Evolutionary conservation across 1,140 invertebrate genomes (phyloP).

Genomic region (Macrobrachium rosenbergii): DNA sequence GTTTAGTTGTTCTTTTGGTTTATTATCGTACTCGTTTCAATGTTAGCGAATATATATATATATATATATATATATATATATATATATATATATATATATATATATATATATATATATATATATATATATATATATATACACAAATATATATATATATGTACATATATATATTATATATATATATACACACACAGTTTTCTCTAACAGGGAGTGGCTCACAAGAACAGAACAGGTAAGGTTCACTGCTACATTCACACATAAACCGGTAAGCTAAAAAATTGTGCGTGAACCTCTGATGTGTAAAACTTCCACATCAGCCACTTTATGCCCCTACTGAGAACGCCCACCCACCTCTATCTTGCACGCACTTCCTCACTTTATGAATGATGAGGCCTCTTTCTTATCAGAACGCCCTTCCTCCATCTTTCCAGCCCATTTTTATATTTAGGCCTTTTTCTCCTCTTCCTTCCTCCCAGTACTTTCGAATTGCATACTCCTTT

Average conservation of each 20-base stretch:
- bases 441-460: background rate
- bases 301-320: too few species aligned
- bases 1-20: too few species aligned
- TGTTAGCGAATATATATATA: background rate
- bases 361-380: too few species aligned
- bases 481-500: background rate
- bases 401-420: background rate
- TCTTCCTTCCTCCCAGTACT: too few species aligned
- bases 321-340: too few species aligned
- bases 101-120: background rate
- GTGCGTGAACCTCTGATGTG: too few species aligned
- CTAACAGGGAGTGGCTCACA: too few species aligned
- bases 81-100: background rate
- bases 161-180: background rate
- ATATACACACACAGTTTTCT: background rate
- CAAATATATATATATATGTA: slow-evolving; percentile 3
- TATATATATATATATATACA: background rate
- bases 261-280: too few species aligned
- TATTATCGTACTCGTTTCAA: background rate
- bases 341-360: too few species aligned
- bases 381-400: too few species aligned
- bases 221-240: too few species aligned
- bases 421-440: background rate
- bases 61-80: slow-evolving; percentile 22
- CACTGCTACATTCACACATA: too few species aligned